phyloP scores from a whole-genome alignment of 2,113 vertebrate genomes.

The Brienomyrus brachyistius region DNA sequence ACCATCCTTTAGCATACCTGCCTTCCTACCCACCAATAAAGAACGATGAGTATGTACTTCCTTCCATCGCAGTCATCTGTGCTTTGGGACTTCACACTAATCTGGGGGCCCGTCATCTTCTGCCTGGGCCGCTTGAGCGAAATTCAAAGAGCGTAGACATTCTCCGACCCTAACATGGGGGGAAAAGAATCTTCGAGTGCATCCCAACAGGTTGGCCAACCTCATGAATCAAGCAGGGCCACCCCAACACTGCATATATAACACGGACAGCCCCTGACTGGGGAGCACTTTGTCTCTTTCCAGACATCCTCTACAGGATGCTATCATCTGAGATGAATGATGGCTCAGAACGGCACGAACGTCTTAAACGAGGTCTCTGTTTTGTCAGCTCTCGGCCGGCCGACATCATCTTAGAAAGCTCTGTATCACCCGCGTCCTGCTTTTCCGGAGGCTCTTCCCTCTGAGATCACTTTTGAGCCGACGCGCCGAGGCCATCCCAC shows the following conservation, averaged over 20 bases:
- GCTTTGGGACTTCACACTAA: background rate
- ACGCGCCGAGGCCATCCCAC: background rate
- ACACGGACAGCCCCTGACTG: slow-evolving; percentile 48
- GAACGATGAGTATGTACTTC: background rate
- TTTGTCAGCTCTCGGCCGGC: slow-evolving; percentile 16
- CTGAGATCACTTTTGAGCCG: background rate
- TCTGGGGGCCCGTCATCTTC: slow-evolving; percentile 20
- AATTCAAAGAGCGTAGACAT: slow-evolving; percentile 45
- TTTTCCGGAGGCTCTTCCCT: slow-evolving; percentile 28
- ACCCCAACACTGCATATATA: slow-evolving; percentile 48
- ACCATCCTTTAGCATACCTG: background rate
- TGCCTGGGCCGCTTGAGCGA: slow-evolving; percentile 33
- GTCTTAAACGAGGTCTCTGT: slow-evolving; percentile 34
- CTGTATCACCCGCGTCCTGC: slow-evolving; percentile 6
- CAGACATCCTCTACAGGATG: slow-evolving; percentile 40
- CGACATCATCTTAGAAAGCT: slow-evolving; percentile 38
- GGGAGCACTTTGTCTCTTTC: slow-evolving; percentile 48
- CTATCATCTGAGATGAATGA: slow-evolving; percentile 27
- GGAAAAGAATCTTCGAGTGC: slow-evolving; percentile 42
- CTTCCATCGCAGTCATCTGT: background rate
- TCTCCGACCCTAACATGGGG: slow-evolving; percentile 36
- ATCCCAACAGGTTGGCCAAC: slow-evolving; percentile 47
- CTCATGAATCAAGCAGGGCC: slow-evolving; percentile 48
- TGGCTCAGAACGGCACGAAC: slow-evolving; percentile 40
- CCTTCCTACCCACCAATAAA: background rate